phyloP scores from a whole-genome alignment of 2,113 vertebrate species.

The Hepsetus odoe region DNA sequence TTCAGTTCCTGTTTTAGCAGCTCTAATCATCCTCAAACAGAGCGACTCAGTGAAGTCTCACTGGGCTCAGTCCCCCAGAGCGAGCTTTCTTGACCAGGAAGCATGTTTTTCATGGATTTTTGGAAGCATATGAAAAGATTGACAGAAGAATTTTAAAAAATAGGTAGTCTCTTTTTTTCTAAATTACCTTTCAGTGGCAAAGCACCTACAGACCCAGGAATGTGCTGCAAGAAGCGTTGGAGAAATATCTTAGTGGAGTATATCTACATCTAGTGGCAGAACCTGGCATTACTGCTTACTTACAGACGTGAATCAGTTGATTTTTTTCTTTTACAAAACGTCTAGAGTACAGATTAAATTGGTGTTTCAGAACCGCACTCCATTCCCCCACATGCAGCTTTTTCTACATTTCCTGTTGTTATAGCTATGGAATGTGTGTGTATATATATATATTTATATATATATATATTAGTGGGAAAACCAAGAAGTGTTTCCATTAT shows the following conservation, averaged over 20 bases:
- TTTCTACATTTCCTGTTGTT: no score
- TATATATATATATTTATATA: no score
- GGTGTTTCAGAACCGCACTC: no score
- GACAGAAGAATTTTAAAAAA: background rate
- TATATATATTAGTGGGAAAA: no score
- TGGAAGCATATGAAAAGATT: conserved; percentile 33
- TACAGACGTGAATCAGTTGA: background rate
- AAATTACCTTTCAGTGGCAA: conserved; percentile 37
- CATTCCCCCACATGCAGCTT: no score
- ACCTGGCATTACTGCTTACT: background rate
- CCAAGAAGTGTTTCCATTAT: no score
- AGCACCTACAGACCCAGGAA: background rate
- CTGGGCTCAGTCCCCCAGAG: conserved; percentile 21
- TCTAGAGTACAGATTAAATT: no score
- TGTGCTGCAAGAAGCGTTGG: background rate
- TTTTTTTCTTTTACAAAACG: no score
- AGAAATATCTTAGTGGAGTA: conserved; percentile 3
- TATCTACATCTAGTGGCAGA: conserved; percentile 40
- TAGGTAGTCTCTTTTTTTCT: conserved; percentile 23
- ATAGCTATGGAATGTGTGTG: no score
- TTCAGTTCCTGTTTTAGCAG: conserved; percentile 45
- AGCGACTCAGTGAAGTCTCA: conserved; percentile 14
- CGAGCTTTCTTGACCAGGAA: conserved; percentile 6
- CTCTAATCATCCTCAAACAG: conserved; percentile 48
- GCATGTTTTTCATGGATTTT: conserved; percentile 4